Conservation (phyloP, 2,888 invertebrate species). For the Eurytoma californica region DNA sequence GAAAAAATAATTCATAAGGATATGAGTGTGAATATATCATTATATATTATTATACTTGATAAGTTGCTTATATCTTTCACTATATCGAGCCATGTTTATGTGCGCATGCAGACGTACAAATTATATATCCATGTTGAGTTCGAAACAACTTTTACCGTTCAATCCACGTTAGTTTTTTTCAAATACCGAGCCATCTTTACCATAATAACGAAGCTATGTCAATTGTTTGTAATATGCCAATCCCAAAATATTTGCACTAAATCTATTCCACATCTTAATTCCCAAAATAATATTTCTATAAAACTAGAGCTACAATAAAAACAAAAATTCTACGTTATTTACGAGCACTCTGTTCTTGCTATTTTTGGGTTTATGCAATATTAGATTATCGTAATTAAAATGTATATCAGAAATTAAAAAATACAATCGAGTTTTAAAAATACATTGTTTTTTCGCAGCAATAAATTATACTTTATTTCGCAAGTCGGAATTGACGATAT, state of each 20-base stretch:
- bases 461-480: conserved; percentile 37
- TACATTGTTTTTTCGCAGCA: conserved; percentile 34
- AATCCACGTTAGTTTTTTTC: conserved; percentile 19
- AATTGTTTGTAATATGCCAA: too few species aligned
- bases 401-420: too few species aligned
- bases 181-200: conserved; percentile 33
- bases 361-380: too few species aligned
- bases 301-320: too few species aligned
- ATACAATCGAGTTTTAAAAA: background rate
- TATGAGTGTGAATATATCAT: too few species aligned
- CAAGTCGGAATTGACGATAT: conserved; percentile 32
- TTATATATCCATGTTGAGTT: background rate
- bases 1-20: conserved; percentile 43
- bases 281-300: too few species aligned
- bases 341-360: too few species aligned
- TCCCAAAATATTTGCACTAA: too few species aligned
- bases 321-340: too few species aligned
- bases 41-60: conserved; percentile 39
- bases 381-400: too few species aligned
- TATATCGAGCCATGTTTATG: conserved; percentile 27
- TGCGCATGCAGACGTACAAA: conserved; percentile 30
- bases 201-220: conserved; percentile 33
- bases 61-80: conserved; percentile 20
- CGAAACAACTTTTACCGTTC: background rate
- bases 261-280: too few species aligned